These are phyloP conservation scores for Tipula confusa DNA, from an alignment of 2,888 invertebrate species.

Conservation along the genomic window DNA sequence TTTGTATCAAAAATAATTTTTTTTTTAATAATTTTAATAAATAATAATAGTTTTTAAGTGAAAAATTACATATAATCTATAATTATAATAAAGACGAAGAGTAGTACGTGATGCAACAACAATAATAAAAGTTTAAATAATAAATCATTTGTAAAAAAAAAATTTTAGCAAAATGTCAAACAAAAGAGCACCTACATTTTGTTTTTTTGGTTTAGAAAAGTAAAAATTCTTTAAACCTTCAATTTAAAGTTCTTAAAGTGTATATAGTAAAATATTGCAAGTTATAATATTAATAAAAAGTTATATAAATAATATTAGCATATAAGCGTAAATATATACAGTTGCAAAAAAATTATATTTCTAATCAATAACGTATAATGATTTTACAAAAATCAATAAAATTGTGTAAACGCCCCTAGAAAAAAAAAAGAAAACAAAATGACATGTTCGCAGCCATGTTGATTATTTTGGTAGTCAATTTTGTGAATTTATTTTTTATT, in stretches of 20 bases:
- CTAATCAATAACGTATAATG: neutral
- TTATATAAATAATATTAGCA: neutral
- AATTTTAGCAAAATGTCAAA: neutral
- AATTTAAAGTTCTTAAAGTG: neutral
- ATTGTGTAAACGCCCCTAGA: conserved; percentile 29
- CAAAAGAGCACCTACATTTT: conserved; percentile 20
- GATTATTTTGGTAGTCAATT: conserved; percentile 28
- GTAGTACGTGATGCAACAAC: neutral
- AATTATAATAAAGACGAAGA: neutral
- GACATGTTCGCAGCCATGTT: conserved; percentile 29
- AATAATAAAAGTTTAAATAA: neutral
- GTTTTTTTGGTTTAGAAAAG: neutral
- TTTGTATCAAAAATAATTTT: neutral
- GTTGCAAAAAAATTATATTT: neutral
- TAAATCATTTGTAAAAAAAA: neutral
- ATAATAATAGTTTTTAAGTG: neutral
- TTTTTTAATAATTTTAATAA: neutral
- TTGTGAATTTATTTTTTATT: neutral
- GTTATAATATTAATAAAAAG: neutral
- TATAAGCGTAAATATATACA: neutral
- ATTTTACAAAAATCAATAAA: conserved; percentile 27
- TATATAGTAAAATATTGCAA: neutral
- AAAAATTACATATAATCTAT: neutral
- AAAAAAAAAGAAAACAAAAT: conserved; percentile 27
- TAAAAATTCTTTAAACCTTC: neutral